These are phyloP conservation scores for Andrena bicolor DNA, from an alignment of 2,888 invertebrate species.

Conservation along the genomic window DNA sequence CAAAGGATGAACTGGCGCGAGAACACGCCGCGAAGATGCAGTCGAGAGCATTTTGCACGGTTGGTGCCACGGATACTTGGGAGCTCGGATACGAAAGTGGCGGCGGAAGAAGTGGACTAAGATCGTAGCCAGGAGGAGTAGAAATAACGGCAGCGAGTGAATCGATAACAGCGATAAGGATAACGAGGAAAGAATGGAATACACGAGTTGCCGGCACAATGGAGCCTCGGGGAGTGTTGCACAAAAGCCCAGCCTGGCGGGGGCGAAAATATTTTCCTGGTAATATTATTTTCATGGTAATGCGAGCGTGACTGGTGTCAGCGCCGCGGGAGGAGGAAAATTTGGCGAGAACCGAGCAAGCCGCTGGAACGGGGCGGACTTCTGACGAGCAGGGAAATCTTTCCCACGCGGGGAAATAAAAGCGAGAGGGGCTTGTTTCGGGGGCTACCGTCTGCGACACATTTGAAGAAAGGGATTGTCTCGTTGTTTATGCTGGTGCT, in stretches of 20 bases:
- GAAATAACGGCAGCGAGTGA: background rate
- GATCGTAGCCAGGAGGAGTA: background rate
- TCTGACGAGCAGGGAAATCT: slow-evolving; percentile 2
- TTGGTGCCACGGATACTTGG: background rate
- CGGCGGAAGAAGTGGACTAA: background rate
- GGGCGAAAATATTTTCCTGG: background rate
- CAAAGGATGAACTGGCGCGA: slow-evolving; percentile 8
- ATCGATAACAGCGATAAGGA: background rate
- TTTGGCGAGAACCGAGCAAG: background rate
- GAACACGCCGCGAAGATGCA: background rate
- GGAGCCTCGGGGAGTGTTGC: background rate
- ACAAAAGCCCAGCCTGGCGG: background rate
- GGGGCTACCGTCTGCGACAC: too few relatives aligned
- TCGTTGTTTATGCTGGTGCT: background rate
- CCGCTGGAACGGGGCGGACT: background rate
- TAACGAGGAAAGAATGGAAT: background rate
- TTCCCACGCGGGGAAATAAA: background rate
- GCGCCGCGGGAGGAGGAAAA: background rate
- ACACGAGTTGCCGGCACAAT: background rate
- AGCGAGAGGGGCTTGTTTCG: background rate
- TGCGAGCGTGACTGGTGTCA: slow-evolving; percentile 5
- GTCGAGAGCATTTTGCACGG: background rate
- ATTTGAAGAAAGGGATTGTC: background rate
- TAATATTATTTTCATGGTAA: slow-evolving; percentile 22
- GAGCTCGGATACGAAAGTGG: background rate